These are phyloP conservation scores for Danaus melanippus DNA, from an alignment of 1,140 invertebrate genomes.

Conservation along the genomic window DNA sequence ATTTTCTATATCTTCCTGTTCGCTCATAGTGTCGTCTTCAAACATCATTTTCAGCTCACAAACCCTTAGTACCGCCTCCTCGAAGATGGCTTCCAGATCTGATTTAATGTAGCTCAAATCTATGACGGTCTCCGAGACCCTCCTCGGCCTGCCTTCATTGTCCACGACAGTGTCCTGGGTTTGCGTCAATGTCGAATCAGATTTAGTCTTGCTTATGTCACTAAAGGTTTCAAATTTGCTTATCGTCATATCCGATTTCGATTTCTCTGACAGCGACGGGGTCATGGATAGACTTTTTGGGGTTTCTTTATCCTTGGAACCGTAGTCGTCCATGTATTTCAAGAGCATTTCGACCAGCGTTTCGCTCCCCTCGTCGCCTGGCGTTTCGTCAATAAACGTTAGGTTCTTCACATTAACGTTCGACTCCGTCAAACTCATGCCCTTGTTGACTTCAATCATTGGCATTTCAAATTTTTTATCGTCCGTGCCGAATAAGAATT, in stretches of 20 bases:
- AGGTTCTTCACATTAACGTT: slow-evolving; percentile 62
- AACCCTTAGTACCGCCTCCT: slow-evolving; percentile 43
- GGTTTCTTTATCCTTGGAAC: slow-evolving; percentile 42
- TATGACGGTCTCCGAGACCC: slow-evolving; percentile 57
- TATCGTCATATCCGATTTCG: slow-evolving; percentile 67
- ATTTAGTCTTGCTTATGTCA: slow-evolving; percentile 64
- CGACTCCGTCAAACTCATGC: slow-evolving; percentile 51
- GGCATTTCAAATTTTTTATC: slow-evolving; percentile 47
- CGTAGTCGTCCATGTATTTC: slow-evolving; percentile 66
- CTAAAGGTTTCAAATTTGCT: slow-evolving; percentile 63
- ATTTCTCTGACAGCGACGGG: slow-evolving; percentile 58
- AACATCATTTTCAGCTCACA: slow-evolving; percentile 39
- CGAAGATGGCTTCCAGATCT: slow-evolving; percentile 58
- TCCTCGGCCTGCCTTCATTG: slow-evolving; percentile 28
- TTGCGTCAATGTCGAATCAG: slow-evolving; percentile 55
- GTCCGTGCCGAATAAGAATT: slow-evolving; percentile 59
- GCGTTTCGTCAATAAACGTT: slow-evolving; percentile 66
- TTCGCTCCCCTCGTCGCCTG: slow-evolving; percentile 52
- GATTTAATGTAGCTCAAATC: slow-evolving; percentile 57
- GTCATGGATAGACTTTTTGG: slow-evolving; percentile 47
- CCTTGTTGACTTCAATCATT: slow-evolving; percentile 49
- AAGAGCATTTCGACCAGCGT: slow-evolving; percentile 64
- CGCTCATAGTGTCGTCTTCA: slow-evolving; percentile 56
- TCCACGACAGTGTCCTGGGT: slow-evolving; percentile 66
- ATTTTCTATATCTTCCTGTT: slow-evolving; percentile 58